Evolutionary conservation across 2,113 vertebrate species (phyloP), one percentile per base, ranked within the genome.

Genomic region (Puffinus mauretanicus): DNA sequence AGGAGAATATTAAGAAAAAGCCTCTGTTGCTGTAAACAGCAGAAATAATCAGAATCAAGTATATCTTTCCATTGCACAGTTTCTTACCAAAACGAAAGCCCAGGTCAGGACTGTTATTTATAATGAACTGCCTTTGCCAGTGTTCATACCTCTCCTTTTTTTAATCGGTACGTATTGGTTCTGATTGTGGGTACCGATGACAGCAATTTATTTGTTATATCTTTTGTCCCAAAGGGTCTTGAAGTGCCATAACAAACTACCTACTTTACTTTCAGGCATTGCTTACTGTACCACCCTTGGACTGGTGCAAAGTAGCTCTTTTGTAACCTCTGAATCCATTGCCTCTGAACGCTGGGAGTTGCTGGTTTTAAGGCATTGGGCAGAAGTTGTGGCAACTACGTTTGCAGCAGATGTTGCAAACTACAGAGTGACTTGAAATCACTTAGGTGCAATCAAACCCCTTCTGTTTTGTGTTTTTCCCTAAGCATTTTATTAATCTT

Each of bases 1-100:
- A 77, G 57, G 49, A 87, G 24, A 89, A 62, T 77, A n/a, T 57
- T 42, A 78, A 87, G 82, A 88, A 82, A 96, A 96, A 94, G 6
- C 11, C 7, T 79, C 9, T 69, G 40, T 80, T 76, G 20, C 51
- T 91, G 52, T 92, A 94, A 96, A 90, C 44, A 92, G 71, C 32
- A 90, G 57, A 88, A 94, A 73, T 52, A 69, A 19, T 72, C 36
- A 10, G 2, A 79, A 82, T 75, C 69, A 29, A 69, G 4, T 79
- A 21, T 71, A 32, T 87, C 25, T 86, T 94, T 84, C 73, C 25
- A 30, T 80, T 91, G 60, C 10, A 25, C 16, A 42, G 5, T 62
- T 93, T 80, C 66, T 70, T 73, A 62, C 26, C 20, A 38, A 66
- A 91, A 73, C 19, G 85, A 38, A 91, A 93, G 10, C 51, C 16